These are phyloP conservation scores for Agrochola litura DNA, from an alignment of 2,888 invertebrate species.

Conservation along the genomic window DNA sequence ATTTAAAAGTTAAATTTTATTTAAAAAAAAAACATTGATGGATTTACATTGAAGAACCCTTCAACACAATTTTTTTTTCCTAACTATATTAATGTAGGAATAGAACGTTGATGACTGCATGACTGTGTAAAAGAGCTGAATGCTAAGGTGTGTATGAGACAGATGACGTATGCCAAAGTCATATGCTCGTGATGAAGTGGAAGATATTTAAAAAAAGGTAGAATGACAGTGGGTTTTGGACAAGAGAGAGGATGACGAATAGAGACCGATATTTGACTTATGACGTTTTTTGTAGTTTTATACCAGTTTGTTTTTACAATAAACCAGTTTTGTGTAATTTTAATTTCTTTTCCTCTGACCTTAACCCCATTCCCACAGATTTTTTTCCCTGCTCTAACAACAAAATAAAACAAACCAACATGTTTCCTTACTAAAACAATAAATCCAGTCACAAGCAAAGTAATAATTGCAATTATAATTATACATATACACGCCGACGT, in stretches of 20 bases:
- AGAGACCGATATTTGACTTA: background rate
- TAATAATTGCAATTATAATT: constrained; percentile 88
- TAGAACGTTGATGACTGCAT: background rate
- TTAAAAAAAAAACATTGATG: too few relatives aligned
- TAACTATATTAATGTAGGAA: background rate
- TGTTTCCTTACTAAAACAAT: constrained; percentile 36
- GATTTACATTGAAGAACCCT: too few relatives aligned
- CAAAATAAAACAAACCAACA: background rate
- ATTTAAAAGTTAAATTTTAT: too few relatives aligned
- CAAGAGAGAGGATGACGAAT: background rate
- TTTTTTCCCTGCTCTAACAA: background rate
- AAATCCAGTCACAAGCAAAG: constrained; percentile 56
- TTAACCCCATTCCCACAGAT: background rate
- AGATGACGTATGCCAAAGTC: background rate
- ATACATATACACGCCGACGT: constrained; percentile 77
- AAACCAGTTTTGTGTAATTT: background rate
- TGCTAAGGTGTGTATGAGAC: background rate
- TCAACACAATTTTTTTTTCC: background rate
- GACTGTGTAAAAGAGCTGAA: background rate
- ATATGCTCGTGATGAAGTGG: background rate
- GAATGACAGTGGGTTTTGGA: background rate
- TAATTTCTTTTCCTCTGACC: background rate
- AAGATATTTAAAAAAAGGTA: background rate
- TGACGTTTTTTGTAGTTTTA: background rate
- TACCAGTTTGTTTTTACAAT: background rate